Evolutionary conservation across 1,140 invertebrate species (phyloP).

Genomic region (Drosophila nannoptera): DNA sequence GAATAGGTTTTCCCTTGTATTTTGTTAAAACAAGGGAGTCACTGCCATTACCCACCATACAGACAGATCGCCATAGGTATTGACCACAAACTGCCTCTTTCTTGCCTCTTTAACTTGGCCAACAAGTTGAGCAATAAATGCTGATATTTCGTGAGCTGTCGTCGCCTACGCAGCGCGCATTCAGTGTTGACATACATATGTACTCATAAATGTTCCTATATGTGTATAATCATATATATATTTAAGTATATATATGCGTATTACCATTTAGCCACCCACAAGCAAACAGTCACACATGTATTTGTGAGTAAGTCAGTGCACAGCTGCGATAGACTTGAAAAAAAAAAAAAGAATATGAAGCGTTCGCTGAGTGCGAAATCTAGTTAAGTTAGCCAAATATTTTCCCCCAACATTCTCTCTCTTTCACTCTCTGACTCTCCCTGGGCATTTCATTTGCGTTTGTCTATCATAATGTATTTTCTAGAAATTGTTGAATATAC

Average conservation of each 20-base stretch:
- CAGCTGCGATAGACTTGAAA: constrained; percentile 27
- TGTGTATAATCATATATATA: constrained; percentile 10
- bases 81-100: no score
- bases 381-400: no score
- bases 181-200: constrained; percentile 12
- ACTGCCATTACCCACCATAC: constrained; percentile 14
- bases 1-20: no score
- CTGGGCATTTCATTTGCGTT: constrained; percentile 33
- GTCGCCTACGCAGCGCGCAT: constrained; percentile 48
- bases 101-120: constrained; percentile 34
- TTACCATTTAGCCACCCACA: constrained; percentile 39
- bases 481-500: constrained; percentile 70
- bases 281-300: constrained; percentile 20
- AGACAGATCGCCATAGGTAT: constrained; percentile 32
- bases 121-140: constrained; percentile 53
- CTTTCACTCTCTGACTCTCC: constrained; percentile 2
- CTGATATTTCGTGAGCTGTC: constrained; percentile 27
- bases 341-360: constrained; percentile 13
- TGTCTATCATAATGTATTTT: constrained; percentile 49
- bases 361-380: constrained; percentile 13
- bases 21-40: background rate
- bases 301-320: constrained; percentile 29
- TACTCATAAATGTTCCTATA: constrained; percentile 20
- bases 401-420: background rate
- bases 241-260: constrained; percentile 16